A percentile compares a stretch with the other conserved stretches of the same genome.
Evolutionary conservation across 2,113 vertebrate genomes (phyloP).

Genomic region (Rallus limicola): DNA sequence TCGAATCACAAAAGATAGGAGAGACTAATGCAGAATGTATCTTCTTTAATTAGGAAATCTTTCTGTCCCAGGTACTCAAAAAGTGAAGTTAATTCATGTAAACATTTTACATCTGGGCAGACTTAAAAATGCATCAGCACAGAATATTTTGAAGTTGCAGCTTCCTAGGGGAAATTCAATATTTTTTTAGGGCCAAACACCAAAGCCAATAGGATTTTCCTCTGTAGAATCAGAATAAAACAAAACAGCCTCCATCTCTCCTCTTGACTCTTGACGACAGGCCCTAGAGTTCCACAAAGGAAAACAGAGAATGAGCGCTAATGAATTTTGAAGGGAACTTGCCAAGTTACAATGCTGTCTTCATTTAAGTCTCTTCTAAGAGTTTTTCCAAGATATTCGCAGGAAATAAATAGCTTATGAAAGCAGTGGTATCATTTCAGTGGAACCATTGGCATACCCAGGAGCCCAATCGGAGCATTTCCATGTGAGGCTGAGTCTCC

Average conservation of each 20-base stretch:
- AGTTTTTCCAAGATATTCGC: slow-evolving; percentile 52
- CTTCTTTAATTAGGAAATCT: slow-evolving; percentile 39
- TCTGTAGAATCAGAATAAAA: slow-evolving; percentile 28
- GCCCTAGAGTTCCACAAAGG: slow-evolving; percentile 4
- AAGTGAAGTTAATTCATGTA: slow-evolving; percentile 27
- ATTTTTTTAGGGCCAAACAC: slow-evolving; percentile 18
- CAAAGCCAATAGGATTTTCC: slow-evolving; percentile 19
- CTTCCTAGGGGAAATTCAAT: slow-evolving; percentile 37
- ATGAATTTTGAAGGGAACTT: slow-evolving; percentile 31
- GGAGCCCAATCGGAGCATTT: slow-evolving; percentile 2
- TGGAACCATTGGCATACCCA: slow-evolving; percentile 18
- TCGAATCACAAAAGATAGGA: slow-evolving; percentile 17
- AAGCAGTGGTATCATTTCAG: slow-evolving; percentile 47
- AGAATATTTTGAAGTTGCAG: slow-evolving; percentile 20
- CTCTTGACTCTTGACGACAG: slow-evolving; percentile 15
- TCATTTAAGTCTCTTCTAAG: slow-evolving; percentile 50
- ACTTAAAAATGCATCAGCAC: slow-evolving; percentile 48
- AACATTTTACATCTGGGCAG: slow-evolving; percentile 45
- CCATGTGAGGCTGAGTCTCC: background rate
- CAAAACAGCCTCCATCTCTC: background rate
- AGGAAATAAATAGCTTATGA: slow-evolving; percentile 62
- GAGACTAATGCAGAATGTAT: background rate
- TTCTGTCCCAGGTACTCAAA: slow-evolving; percentile 16
- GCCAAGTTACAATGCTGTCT: slow-evolving; percentile 49
- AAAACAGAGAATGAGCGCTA: slow-evolving; percentile 10